Conservation (phyloP, 1,140 invertebrate genomes). For the Brachionus rotundiformis region DNA sequence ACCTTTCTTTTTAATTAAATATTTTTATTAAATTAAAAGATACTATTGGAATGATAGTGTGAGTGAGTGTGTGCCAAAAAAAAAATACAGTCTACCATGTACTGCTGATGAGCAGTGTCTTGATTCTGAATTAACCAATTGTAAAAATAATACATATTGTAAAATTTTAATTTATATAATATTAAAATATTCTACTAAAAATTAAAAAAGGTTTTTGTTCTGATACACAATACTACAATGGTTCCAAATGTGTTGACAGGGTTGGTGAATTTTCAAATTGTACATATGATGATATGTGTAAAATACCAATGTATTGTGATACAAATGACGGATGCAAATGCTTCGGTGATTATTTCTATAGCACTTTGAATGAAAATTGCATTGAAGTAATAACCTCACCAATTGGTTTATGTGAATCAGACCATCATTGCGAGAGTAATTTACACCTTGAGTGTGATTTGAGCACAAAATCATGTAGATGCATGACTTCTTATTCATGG, state of each 20-base stretch:
- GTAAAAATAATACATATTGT: constrained; percentile 13
- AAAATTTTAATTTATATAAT: background rate
- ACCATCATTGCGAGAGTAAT: background rate
- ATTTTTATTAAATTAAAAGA: background rate
- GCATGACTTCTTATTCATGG: background rate
- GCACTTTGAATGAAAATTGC: background rate
- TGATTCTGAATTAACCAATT: background rate
- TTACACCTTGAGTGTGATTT: background rate
- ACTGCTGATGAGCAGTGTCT: background rate
- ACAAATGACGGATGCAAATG: background rate
- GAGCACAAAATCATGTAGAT: background rate
- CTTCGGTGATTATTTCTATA: background rate
- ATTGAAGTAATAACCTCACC: background rate
- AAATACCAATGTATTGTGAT: constrained; percentile 6
- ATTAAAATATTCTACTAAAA: background rate
- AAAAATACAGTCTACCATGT: background rate
- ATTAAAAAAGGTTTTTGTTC: background rate
- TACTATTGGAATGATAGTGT: constrained; percentile 2
- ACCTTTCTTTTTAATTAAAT: too few species aligned
- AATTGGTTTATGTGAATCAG: background rate
- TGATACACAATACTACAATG: constrained; percentile 7
- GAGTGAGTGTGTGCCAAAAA: background rate
- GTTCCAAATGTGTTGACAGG: background rate
- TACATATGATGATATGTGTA: constrained; percentile 13
- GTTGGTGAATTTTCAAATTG: background rate